Base-by-base conservation (phyloP, 2,888 invertebrate species). In the Xylota segnis region DNA sequence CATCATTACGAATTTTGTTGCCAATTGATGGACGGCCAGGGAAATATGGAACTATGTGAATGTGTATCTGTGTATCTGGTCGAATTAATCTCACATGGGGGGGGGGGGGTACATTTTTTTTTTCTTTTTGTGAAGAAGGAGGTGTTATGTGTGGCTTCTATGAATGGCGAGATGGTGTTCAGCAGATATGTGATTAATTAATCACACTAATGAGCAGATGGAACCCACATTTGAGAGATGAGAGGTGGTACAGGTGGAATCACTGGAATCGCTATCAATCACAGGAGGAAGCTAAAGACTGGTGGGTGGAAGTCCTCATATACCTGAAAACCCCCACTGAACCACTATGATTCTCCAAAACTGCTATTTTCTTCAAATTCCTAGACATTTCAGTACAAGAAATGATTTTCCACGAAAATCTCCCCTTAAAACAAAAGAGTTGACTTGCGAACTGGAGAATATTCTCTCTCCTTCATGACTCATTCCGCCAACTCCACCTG, bases 1-100 rank as follows among this genome's bases (percentile, higher is more conserved):
- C 86, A 86, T 84, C 81, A 84, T 81, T 84, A 76, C 56, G 66
- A 84, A 72, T 63, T 71, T 84, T 18, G 23, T 23, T 23, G 54
- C 68, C 78, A 79, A 84, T 84, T 79, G 75, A 81, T 70, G 52
- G 61, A 75, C 34, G 27, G 32, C 9, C 32, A 37, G 43, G 27
- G 63, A 52, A 77, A 34, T 68, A 47, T 40, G 61, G 45, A 12
- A 29, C 23, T 29, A 43, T 27, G 23, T 54, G 23, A 2, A 43
- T 14, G 50, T 29, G n/a, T 56, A 5, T 32, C n/a, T n/a, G 16
- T 32, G 29, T 14, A 45, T 43, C 16, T 40, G 70, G 45, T 47
- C 43, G 50, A 40, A 72, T 61, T 72, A 61, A 50, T 72, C 58
- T 58, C 34, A 9, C 27, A 18, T 52, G 68, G 52, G 18, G 66